A percentile compares a stretch with the other conserved stretches of the same genome.
phyloP scores from a whole-genome alignment of 2,888 invertebrate species.

The Drosophila acutilabella region DNA sequence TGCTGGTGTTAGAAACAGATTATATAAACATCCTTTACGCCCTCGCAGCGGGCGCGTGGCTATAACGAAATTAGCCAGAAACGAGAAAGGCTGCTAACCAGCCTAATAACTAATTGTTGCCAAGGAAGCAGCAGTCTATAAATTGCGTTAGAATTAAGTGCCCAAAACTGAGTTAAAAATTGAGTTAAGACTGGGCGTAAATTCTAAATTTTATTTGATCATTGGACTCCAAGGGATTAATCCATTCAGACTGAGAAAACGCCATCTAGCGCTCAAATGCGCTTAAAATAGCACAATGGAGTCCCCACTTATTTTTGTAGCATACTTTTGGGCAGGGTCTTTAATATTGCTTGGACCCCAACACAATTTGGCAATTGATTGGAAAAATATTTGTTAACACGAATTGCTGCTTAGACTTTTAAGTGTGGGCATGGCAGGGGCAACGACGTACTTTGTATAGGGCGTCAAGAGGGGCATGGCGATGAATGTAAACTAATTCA shows the following conservation, averaged over 20 bases:
- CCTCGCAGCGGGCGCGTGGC: conserved; percentile 34
- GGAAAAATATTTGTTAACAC: conserved; percentile 73
- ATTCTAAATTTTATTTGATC: conserved; percentile 58
- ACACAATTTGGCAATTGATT: conserved; percentile 69
- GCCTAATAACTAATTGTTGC: conserved; percentile 66
- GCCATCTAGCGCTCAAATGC: conserved; percentile 25
- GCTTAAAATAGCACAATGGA: neutral
- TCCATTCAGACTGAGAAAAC: conserved; percentile 36
- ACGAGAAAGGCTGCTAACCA: conserved; percentile 6
- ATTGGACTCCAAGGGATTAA: conserved; percentile 13
- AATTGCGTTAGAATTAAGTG: conserved; percentile 64
- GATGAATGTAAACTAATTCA: conserved; percentile 69
- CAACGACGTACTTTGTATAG: neutral
- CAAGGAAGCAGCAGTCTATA: conserved; percentile 35
- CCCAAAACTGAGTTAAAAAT: conserved; percentile 52
- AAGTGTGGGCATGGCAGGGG: conserved; percentile 2
- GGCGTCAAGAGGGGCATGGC: neutral
- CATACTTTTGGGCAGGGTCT: conserved; percentile 35
- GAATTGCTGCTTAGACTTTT: conserved; percentile 43
- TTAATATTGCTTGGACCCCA: conserved; percentile 7
- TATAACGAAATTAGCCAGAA: conserved; percentile 54
- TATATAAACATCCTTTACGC: conserved; percentile 20
- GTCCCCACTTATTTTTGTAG: conserved; percentile 26
- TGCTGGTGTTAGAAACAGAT: conserved; percentile 31
- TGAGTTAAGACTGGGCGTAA: conserved; percentile 55